Evolutionary conservation across 2,113 vertebrate genomes (phyloP), one percentile per base, ranked within the genome.

Genomic region (Tylochromis polylepis): DNA sequence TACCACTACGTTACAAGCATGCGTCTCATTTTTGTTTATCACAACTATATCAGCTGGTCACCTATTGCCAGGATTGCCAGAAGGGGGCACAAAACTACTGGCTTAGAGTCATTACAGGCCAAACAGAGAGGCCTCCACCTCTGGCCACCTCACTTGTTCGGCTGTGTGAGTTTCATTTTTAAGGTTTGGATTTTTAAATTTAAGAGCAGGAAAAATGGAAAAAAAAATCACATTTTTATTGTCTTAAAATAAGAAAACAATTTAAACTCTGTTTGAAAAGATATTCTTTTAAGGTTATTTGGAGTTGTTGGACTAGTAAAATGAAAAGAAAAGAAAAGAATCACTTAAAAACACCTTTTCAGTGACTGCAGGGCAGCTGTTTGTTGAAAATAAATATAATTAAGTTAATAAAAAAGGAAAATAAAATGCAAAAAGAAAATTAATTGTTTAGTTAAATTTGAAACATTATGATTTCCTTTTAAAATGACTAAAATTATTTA

Each of bases 71-170:
- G 2, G 60, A 14, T 38, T 80, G 83, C 97, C 98, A 97, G 97
- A 95, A 98, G 98, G 95, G 98, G 98, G 98, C 95, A 97, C 96
- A 96, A 95, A 97, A 87, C 93, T 94, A 92, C 97, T 95, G 95
- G 87, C 84, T 92, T 87, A 91, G 14, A 81, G 59, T 85, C 59
- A 8, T 3, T 5, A 1, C 29, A 60, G 91, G 92, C 85, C 67
- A 43, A 24, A 22, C 79, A 8, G 8, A 24, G 53, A 31, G 20
- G 27, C 86, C 90, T 70, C n/a, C 82, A 53, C 81, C 67, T 88
- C 82, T 91, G 79, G n/a, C 24, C 57, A 34, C 15, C 56, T 55
- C 86, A 16, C 24, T 27, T 2, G 38, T 11, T 59, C 11, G 3
- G 34, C 14, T 41, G 34, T 24, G 36, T 43, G 38, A 5, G 20